Conservation (phyloP, 2,888 invertebrate genomes). For the Thyatira batis region DNA sequence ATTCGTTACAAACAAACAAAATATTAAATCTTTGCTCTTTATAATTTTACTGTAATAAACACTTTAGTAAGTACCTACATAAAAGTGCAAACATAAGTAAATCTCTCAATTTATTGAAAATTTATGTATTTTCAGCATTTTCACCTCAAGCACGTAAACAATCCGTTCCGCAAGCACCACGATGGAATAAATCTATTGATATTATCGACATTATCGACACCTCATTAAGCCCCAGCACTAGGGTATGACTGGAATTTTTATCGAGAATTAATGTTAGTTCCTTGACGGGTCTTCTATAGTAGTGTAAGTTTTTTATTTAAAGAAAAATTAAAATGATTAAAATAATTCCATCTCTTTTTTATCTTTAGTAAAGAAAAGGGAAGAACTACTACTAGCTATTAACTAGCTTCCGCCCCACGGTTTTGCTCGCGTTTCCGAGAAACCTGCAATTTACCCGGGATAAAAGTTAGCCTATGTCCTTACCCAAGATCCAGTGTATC, state of each 20-base stretch:
- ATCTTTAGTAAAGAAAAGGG: too few relatives aligned
- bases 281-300: not conserved
- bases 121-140: not conserved
- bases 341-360: too few relatives aligned
- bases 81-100: not conserved
- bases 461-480: too few relatives aligned
- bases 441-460: too few relatives aligned
- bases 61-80: too few relatives aligned
- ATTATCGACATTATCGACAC: not conserved
- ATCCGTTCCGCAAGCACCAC: not conserved
- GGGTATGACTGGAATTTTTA: not conserved
- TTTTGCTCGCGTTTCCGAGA: too few relatives aligned
- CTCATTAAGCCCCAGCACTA: not conserved
- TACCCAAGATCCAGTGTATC: too few relatives aligned
- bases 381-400: too few relatives aligned
- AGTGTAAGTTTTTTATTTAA: not conserved
- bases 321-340: too few relatives aligned
- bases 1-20: too few relatives aligned
- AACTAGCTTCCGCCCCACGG: too few relatives aligned
- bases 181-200: not conserved
- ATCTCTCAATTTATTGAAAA: not conserved
- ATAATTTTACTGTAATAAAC: not conserved
- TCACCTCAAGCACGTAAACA: not conserved
- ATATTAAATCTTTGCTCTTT: too few relatives aligned
- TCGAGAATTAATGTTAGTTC: not conserved